phyloP scores from a whole-genome alignment of 1,140 invertebrate genomes.

The Meloidogyne hapla region DNA sequence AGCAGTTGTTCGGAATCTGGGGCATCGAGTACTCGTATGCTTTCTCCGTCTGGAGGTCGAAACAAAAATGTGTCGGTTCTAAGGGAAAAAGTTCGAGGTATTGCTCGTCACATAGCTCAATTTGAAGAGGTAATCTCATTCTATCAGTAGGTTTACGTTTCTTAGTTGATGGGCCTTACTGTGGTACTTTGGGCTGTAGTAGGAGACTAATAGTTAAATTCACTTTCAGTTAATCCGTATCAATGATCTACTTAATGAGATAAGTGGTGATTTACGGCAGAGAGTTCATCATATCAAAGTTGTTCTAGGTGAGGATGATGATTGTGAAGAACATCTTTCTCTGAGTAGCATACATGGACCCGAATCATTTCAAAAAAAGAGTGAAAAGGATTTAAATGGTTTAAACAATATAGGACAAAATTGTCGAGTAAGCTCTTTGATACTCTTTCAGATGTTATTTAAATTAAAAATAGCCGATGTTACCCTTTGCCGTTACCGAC shows the following conservation, averaged over 20 bases:
- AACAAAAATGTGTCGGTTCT: slow-evolving; percentile 36
- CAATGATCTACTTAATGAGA: slow-evolving; percentile 46
- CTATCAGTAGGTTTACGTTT: too few species aligned
- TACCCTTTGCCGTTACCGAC: background rate
- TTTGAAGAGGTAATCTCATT: slow-evolving; percentile 50
- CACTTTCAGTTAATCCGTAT: slow-evolving; percentile 12
- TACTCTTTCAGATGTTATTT: background rate
- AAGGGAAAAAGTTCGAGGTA: slow-evolving; percentile 53
- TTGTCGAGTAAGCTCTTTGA: background rate
- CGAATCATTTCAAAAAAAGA: background rate
- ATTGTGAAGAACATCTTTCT: slow-evolving; percentile 4
- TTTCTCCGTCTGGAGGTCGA: background rate
- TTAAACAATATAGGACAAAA: background rate
- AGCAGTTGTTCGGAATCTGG: background rate
- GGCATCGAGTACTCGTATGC: background rate
- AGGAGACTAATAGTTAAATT: too few species aligned
- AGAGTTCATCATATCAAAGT: slow-evolving; percentile 54
- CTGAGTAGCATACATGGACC: background rate
- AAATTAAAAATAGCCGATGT: background rate
- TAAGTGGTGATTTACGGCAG: slow-evolving; percentile 46
- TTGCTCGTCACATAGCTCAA: slow-evolving; percentile 51
- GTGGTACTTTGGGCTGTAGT: too few species aligned
- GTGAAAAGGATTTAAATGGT: background rate
- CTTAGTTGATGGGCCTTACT: too few species aligned
- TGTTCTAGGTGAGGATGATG: slow-evolving; percentile 49